phyloP scores from a whole-genome alignment of 2,888 invertebrate genomes.

The Sicus ferrugineus region DNA sequence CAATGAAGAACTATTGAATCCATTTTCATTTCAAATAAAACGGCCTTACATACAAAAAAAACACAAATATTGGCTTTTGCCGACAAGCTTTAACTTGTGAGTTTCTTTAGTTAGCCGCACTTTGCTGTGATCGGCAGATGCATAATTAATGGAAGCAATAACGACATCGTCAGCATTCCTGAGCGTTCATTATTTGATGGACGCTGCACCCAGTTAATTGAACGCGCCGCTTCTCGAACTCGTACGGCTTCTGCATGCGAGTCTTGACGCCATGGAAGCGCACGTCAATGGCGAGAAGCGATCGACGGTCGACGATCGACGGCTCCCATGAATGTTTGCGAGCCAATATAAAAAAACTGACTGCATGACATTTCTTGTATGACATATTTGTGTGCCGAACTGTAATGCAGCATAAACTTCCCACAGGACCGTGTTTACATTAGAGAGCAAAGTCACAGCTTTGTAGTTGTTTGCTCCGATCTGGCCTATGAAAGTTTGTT shows the following conservation, averaged over 20 bases:
- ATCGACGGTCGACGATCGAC: too few relatives aligned
- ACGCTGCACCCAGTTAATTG: conserved; percentile 5
- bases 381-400: not conserved
- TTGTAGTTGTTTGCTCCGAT: too few relatives aligned
- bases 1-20: too few relatives aligned
- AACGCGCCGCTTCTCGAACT: not conserved
- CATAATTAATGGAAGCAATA: not conserved
- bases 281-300: too few relatives aligned
- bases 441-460: too few relatives aligned
- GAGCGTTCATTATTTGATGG: not conserved
- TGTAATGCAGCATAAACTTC: not conserved
- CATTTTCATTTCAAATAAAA: too few relatives aligned
- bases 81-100: too few relatives aligned
- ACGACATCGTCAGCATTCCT: not conserved
- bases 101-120: too few relatives aligned
- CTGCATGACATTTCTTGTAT: not conserved
- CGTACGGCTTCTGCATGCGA: not conserved
- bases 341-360: not conserved
- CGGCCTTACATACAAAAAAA: too few relatives aligned
- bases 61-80: too few relatives aligned
- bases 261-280: not conserved
- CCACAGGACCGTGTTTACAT: too few relatives aligned
- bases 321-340: not conserved
- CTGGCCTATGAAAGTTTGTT: too few relatives aligned
- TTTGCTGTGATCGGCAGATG: not conserved